These are phyloP conservation scores for Sweltsa coloradensis DNA, from an alignment of 1,140 invertebrate genomes.

Conservation along the genomic window DNA sequence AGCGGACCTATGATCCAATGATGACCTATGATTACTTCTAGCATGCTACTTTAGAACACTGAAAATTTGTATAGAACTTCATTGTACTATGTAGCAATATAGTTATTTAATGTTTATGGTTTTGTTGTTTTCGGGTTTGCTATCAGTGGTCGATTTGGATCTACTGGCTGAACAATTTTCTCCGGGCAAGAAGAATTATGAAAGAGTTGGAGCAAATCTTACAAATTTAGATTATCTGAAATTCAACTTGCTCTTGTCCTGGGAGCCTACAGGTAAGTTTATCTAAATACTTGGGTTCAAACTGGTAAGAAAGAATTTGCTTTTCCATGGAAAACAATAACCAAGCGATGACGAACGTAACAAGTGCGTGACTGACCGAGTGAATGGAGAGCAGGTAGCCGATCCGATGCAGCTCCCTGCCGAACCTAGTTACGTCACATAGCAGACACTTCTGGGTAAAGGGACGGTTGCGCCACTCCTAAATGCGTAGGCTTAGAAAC, in stretches of 20 bases:
- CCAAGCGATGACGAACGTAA: too few species aligned
- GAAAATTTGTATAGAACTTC: background rate
- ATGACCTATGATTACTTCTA: background rate
- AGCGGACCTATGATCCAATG: too few species aligned
- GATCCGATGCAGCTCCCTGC: too few species aligned
- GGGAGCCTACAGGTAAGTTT: constrained; percentile 37
- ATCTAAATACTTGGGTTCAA: too few species aligned
- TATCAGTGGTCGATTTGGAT: constrained; percentile 38
- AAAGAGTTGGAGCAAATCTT: constrained; percentile 30
- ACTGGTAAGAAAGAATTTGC: too few species aligned
- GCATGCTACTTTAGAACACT: background rate
- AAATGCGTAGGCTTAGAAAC: too few species aligned
- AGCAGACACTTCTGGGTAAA: too few species aligned
- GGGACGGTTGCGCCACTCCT: too few species aligned
- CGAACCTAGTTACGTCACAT: too few species aligned
- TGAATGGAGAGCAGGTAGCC: too few species aligned
- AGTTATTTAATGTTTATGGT: constrained; percentile 9
- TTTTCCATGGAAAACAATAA: too few species aligned
- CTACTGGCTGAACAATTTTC: constrained; percentile 32
- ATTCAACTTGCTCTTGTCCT: constrained; percentile 35
- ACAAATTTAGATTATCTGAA: constrained; percentile 23
- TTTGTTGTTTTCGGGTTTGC: constrained; percentile 18
- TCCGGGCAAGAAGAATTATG: constrained; percentile 36
- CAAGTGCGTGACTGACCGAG: too few species aligned
- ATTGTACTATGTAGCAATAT: background rate